Evolutionary conservation across 1,140 invertebrate species (phyloP).

Genomic region (Hetaerina americana): DNA sequence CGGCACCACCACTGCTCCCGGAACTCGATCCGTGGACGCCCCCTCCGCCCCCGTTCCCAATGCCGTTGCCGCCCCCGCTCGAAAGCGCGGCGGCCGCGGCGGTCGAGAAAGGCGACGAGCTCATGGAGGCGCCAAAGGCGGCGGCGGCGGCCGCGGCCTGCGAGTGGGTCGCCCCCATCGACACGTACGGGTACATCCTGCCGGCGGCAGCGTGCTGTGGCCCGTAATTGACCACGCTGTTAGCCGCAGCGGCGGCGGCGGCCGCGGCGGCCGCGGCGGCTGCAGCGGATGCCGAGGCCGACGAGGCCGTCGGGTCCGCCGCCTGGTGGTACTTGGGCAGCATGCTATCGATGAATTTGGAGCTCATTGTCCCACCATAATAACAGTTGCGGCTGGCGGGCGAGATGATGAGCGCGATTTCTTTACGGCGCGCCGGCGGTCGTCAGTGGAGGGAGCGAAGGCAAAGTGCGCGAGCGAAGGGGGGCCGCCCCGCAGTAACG

Average conservation of each 20-base stretch:
- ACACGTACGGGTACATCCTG: conserved; percentile 52
- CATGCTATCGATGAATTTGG: conserved; percentile 95
- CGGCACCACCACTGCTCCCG: not conserved
- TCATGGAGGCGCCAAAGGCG: conserved; percentile 42
- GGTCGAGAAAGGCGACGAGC: conserved; percentile 32
- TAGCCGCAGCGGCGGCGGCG: conserved; percentile 25
- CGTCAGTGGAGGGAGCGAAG: not conserved
- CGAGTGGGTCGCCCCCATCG: conserved; percentile 50
- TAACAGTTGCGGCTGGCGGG: not conserved
- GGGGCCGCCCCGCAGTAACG: not conserved
- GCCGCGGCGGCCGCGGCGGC: conserved; percentile 32
- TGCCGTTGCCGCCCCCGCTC: conserved; percentile 5
- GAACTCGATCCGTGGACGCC: not conserved
- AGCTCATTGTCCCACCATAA: conserved; percentile 58
- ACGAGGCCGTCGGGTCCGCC: conserved; percentile 42
- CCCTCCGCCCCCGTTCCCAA: not conserved
- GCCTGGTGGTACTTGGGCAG: conserved; percentile 84
- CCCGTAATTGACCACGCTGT: conserved; percentile 24
- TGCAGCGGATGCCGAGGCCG: conserved; percentile 32
- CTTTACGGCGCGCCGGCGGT: not conserved
- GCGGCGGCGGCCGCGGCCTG: conserved; percentile 53
- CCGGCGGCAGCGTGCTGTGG: conserved; percentile 32
- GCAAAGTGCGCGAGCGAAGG: not conserved
- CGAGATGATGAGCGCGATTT: not conserved
- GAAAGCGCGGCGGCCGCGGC: conserved; percentile 39